phyloP scores from a whole-genome alignment of 2,888 invertebrate genomes.

The Caenorhabditis virilis region DNA sequence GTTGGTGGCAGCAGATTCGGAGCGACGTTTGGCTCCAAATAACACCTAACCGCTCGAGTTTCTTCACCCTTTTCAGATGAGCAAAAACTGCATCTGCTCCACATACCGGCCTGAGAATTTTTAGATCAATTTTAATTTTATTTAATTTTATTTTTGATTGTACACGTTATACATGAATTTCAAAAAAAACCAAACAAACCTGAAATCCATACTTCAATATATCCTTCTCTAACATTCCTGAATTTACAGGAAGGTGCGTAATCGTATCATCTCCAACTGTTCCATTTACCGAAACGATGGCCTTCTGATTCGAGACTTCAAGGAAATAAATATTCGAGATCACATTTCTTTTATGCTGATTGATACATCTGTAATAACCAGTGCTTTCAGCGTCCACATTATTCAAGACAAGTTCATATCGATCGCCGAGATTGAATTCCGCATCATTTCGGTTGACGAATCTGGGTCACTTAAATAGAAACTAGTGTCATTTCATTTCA shows the following conservation, averaged over 20 bases:
- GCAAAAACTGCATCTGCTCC: slow-evolving; percentile 42
- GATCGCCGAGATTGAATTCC: slow-evolving; percentile 38
- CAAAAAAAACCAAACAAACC: too few relatives aligned
- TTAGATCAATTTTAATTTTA: too few relatives aligned
- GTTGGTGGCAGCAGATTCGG: background rate
- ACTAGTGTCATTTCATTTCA: background rate
- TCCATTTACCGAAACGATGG: background rate
- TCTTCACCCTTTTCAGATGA: slow-evolving; percentile 38
- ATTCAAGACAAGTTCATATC: slow-evolving; percentile 39
- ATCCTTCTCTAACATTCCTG: too few relatives aligned
- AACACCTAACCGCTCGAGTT: slow-evolving; percentile 23
- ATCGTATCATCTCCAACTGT: too few relatives aligned
- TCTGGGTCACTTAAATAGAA: too few relatives aligned
- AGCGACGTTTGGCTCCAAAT: background rate
- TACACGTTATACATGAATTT: too few relatives aligned
- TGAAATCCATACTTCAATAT: too few relatives aligned
- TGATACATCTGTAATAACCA: slow-evolving; percentile 46
- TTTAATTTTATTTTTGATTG: too few relatives aligned
- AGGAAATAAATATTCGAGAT: slow-evolving; percentile 36
- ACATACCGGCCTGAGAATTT: slow-evolving; percentile 21
- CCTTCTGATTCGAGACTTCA: slow-evolving; percentile 7
- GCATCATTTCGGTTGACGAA: slow-evolving; percentile 35
- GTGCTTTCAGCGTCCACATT: slow-evolving; percentile 33
- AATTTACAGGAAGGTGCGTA: too few relatives aligned
- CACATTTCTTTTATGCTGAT: slow-evolving; percentile 18